Evolutionary conservation across 1,140 invertebrate species (phyloP).

Genomic region (Bombus waltoni): DNA sequence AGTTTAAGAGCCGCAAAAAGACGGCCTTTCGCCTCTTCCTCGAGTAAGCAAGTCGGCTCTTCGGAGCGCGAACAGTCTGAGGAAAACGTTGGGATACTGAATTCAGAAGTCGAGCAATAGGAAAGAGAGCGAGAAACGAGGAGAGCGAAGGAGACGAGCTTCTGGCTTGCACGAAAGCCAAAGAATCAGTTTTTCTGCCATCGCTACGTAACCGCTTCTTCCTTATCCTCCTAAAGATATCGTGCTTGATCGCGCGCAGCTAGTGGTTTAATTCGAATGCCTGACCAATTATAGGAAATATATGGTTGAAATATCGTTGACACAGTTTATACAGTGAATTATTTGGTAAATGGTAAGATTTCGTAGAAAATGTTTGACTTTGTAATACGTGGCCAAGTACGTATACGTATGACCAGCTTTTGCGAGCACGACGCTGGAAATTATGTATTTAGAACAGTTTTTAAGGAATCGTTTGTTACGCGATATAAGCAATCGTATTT

Average conservation of each 20-base stretch:
- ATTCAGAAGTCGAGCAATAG: conserved; percentile 54
- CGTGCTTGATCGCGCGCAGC: background rate
- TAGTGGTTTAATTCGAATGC: background rate
- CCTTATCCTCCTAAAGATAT: background rate
- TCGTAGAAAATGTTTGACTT: background rate
- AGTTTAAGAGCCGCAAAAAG: conserved; percentile 61
- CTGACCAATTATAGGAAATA: too few relatives aligned
- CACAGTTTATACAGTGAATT: background rate
- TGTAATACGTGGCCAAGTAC: background rate
- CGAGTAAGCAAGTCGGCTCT: conserved; percentile 56
- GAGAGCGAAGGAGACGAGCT: background rate
- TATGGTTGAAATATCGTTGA: background rate
- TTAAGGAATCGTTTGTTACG: background rate
- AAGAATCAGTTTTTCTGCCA: conserved; percentile 38
- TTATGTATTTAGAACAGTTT: background rate
- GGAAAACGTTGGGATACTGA: conserved; percentile 5
- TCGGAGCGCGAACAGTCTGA: conserved; percentile 10
- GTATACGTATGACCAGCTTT: too few relatives aligned
- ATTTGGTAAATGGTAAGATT: background rate
- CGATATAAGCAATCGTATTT: background rate
- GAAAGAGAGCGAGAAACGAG: conserved; percentile 11
- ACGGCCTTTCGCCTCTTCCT: conserved; percentile 36
- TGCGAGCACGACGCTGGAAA: too few relatives aligned
- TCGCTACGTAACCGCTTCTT: conserved; percentile 17
- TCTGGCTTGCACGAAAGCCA: background rate